phyloP scores from a whole-genome alignment of 2,797 vertebrate genomes.

The Galaxias olidus region DNA sequence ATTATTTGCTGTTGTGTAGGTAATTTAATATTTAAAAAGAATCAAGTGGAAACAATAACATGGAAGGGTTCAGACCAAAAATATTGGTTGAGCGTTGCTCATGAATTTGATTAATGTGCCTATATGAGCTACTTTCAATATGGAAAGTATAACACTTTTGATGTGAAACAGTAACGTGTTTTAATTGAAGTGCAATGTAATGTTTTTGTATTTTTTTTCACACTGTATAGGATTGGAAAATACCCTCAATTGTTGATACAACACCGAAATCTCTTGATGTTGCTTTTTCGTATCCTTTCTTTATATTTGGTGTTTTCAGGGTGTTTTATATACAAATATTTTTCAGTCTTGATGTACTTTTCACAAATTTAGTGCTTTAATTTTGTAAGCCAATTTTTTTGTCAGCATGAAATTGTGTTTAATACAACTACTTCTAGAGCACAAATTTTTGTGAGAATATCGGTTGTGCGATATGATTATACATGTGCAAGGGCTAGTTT shows the following conservation, averaged over 20 bases:
- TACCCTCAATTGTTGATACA: slow-evolving; percentile 46
- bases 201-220: slow-evolving; percentile 75
- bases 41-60: slow-evolving; percentile 12
- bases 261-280: slow-evolving; percentile 67
- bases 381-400: slow-evolving; percentile 76
- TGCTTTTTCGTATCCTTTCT: slow-evolving; percentile 75
- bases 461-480: slow-evolving; percentile 59
- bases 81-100: slow-evolving; percentile 43
- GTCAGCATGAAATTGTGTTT: slow-evolving; percentile 77
- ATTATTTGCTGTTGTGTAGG: no score
- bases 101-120: slow-evolving; percentile 73
- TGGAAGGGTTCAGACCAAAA: slow-evolving; percentile 40
- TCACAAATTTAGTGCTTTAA: slow-evolving; percentile 69
- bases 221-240: slow-evolving; percentile 71
- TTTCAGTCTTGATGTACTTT: slow-evolving; percentile 77
- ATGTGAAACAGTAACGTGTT: slow-evolving; percentile 75
- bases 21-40: no score
- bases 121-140: slow-evolving; percentile 71
- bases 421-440: slow-evolving; percentile 60
- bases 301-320: slow-evolving; percentile 73
- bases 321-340: slow-evolving; percentile 81
- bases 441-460: slow-evolving; percentile 65
- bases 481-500: slow-evolving; percentile 81
- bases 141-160: slow-evolving; percentile 65
- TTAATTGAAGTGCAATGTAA: slow-evolving; percentile 77